These are phyloP conservation scores for Philonicus albiceps DNA, from an alignment of 2,888 invertebrate species.

Conservation along the genomic window DNA sequence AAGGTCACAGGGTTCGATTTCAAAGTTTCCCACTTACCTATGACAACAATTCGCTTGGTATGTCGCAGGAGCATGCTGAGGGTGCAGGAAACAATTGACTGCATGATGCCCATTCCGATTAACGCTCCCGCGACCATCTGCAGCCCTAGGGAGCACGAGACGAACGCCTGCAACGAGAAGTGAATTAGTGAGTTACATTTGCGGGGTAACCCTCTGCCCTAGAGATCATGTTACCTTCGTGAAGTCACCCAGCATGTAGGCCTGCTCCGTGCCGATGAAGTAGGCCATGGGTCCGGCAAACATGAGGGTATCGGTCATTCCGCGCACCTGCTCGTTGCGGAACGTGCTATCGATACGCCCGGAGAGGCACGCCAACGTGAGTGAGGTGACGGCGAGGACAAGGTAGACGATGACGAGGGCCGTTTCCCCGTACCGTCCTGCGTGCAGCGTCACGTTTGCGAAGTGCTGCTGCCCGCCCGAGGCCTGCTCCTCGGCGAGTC, in stretches of 20 bases:
- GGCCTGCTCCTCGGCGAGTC: conserved; percentile 47
- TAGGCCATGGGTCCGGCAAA: conserved; percentile 79
- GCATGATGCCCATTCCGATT: conserved; percentile 76
- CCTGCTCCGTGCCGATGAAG: conserved; percentile 85
- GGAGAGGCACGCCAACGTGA: conserved; percentile 63
- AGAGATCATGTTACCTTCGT: conserved; percentile 68
- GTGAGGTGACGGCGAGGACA: conserved; percentile 62
- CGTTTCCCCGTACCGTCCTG: conserved; percentile 55
- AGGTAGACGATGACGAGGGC: conserved; percentile 60
- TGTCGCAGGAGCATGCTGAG: conserved; percentile 81
- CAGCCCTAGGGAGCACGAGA: conserved; percentile 81
- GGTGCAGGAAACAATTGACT: conserved; percentile 79
- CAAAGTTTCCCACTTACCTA: conserved; percentile 64
- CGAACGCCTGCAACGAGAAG: conserved; percentile 73
- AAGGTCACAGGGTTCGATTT: background rate
- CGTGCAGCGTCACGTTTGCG: conserved; percentile 55
- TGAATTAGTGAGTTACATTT: background rate
- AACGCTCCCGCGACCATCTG: conserved; percentile 77
- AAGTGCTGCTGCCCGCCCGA: conserved; percentile 54
- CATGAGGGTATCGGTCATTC: conserved; percentile 65
- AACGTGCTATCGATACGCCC: conserved; percentile 61
- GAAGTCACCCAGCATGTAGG: conserved; percentile 84
- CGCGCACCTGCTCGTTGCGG: conserved; percentile 66
- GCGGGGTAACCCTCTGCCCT: background rate
- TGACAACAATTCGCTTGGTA: conserved; percentile 76